Evolutionary conservation across 2,797 vertebrate genomes (phyloP).

Genomic region (Enteromius trimaculatus): DNA sequence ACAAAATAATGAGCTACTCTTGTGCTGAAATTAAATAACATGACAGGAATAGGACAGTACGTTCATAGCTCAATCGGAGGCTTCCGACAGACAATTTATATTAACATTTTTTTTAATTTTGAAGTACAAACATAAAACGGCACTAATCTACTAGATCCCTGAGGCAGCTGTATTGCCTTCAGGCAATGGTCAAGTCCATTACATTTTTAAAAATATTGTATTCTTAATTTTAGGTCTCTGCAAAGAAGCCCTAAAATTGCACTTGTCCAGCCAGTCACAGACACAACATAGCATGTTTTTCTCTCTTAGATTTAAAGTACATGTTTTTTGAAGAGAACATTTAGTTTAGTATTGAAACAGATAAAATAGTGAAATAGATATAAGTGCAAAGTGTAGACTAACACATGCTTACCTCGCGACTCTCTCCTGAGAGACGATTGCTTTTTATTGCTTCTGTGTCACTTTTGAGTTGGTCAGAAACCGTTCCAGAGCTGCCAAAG

Average conservation of each 20-base stretch:
- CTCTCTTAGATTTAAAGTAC: not conserved
- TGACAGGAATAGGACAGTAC: not conserved
- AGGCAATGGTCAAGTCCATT: conserved; percentile 1
- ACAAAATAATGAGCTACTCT: not conserved
- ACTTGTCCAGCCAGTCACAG: not conserved
- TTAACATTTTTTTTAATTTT: not conserved
- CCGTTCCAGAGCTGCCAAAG: not conserved
- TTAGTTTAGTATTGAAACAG: not conserved
- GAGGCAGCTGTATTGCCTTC: not conserved
- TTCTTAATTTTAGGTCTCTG: not conserved
- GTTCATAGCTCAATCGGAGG: not conserved
- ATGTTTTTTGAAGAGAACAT: not conserved
- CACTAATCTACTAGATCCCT: not conserved
- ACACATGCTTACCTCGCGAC: conserved; percentile 21
- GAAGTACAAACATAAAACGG: not conserved
- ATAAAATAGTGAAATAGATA: not conserved
- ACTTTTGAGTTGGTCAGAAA: not conserved
- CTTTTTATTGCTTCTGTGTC: not conserved
- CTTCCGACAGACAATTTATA: not conserved
- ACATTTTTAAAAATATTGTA: not conserved
- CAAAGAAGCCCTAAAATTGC: not conserved
- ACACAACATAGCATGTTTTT: not conserved
- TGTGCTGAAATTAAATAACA: conserved; percentile 9
- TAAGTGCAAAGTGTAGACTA: not conserved
- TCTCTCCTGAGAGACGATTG: not conserved